Base-by-base conservation (phyloP, 2,113 vertebrate genomes). In the Microcebus tavaratra region DNA sequence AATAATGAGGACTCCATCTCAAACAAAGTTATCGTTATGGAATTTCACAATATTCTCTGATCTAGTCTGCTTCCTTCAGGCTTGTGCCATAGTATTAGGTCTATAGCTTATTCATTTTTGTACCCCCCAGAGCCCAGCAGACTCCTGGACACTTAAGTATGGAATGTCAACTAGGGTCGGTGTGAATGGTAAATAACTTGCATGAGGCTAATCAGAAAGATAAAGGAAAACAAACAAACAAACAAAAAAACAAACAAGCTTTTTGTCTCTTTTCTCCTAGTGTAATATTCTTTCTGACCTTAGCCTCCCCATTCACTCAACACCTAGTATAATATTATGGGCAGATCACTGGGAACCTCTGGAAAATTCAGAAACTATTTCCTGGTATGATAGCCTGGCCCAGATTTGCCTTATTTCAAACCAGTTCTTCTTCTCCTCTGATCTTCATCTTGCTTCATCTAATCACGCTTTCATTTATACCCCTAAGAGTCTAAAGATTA, bases 21-120 rank as follows among this genome's bases (percentile, higher is more conserved):
- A 93, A 82, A 82, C 23, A 55, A 91, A 63, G 75, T 90, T 61
- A 88, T 8, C 8, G 1, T n/a, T 17, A 89, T 34, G 34, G 34
- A 78, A 86, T 68, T 75, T 97, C 63, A 86, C 9, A 75, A 18
- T 79, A 88, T 78, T 21, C 18, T 75, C 27, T 86, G 72, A 27
- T 67, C 15, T 42, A 50, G 3, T 20, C n/a, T 42, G 29, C 25
- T 96, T 73, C 75, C 85, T 86, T 85, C 36, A 34, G 59, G 57
- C 79, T 0, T 68, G 8, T 61, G 42, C 21, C 39, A 29, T 59
- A 21, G 84, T 70, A 87, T 53, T 72, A 70, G 34, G 34, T 36
- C 13, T 36, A 50, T 89, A 20, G 42, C 42, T 95, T 95, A 68
- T 79, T 94, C 42, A 73, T 82, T 59, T 92, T 20, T 93, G 5